These are phyloP conservation scores for Pelmatolapia mariae DNA, from an alignment of 2,113 vertebrate genomes.

Conservation along the genomic window DNA sequence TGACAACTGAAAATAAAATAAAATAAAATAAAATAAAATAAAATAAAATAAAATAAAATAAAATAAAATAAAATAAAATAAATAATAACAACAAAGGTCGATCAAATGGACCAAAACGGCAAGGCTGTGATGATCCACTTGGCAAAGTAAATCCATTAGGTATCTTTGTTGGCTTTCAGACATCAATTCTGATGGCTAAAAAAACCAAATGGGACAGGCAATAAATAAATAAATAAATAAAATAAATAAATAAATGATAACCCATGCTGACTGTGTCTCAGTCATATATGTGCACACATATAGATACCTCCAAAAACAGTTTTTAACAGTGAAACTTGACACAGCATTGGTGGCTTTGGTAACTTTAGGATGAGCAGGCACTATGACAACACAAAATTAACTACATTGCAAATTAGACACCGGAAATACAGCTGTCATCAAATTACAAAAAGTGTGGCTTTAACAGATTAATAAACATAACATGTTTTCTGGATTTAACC, in stretches of 20 bases:
- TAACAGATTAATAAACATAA: background rate
- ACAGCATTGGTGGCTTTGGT: background rate
- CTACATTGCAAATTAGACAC: accelerated
- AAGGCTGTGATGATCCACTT: background rate
- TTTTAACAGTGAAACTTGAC: constrained; percentile 44
- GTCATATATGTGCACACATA: background rate
- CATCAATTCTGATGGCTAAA: background rate
- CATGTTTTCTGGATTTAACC: background rate
- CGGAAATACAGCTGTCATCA: background rate
- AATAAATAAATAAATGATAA: background rate
- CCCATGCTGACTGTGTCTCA: background rate
- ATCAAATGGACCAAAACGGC: background rate
- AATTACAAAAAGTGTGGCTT: background rate
- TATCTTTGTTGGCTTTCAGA: background rate
- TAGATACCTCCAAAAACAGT: background rate
- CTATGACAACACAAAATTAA: constrained; percentile 7
- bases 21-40: background rate
- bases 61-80: too few species aligned
- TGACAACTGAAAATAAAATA: background rate
- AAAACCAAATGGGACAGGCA: background rate
- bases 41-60: background rate
- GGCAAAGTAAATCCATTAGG: background rate
- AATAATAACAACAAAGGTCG: accelerated
- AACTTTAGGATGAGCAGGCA: constrained; percentile 41
- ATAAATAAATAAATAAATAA: background rate